Base-by-base conservation (phyloP, 37 sponge, comb jelly and placozoan genomes). In the Halichondria panicea region DNA sequence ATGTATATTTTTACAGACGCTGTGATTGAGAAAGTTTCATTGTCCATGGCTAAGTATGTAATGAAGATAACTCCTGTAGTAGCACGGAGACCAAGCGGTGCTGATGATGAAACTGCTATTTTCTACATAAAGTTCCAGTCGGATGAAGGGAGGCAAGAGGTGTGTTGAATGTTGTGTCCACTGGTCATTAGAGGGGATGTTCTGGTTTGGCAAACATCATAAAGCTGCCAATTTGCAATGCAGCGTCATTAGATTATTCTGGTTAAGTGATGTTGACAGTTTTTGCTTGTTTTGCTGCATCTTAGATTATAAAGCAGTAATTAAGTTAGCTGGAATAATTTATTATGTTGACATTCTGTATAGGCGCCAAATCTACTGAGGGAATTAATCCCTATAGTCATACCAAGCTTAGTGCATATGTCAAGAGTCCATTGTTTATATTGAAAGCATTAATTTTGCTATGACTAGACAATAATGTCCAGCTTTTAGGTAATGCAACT, bases 21-120 rank as follows among this genome's bases (percentile, higher is more conserved):
- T 6, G 62, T 84, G 7, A 50, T 84, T 1, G 71, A 77, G 78
- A 84, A 77, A 55, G 54, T 57, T 21, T 76, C 72, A 3, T 12
- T 84, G 19, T 32, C 78, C 0, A 50, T 84, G 31, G 70, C 81
- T 22, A 87, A 80, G 69, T 31, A 22, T 5, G 81, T 75, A 0
- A 37, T 87, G 40, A 74, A 48, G 52, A 87, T 87, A 41, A 66
- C 76, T 1, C 87, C 87, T 9, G 76, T 81, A 33, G 81, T 87
- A 3, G 68, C 87, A 25, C 42, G 87, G 43, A 80, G 87, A 46
- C 61, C 30, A 30, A 74, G 79, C 50, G 78, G 86, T 81, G 59
- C 74, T 68, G 71, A 68, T 45, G 67, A 78, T 19, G 80, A 65
- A 22, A 80, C 48, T 2, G 43, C 50, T 21, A 54, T 80, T 41